Evolutionary conservation across 2,888 invertebrate species (phyloP).

Genomic region (Ariolimax columbianus): DNA sequence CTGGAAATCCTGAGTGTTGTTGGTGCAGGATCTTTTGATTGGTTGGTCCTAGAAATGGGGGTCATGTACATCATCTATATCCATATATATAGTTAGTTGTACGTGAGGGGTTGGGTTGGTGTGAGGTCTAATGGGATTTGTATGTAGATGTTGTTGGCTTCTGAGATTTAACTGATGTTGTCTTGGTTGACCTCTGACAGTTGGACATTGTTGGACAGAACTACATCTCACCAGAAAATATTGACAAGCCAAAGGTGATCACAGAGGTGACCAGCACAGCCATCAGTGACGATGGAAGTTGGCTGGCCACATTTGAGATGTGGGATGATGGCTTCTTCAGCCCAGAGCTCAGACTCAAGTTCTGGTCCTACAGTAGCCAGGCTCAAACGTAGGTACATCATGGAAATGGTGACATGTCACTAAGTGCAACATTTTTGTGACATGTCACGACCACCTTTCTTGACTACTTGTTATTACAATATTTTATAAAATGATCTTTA

Average conservation of each 20-base stretch:
- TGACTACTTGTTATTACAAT: no score
- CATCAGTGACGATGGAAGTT: slow-evolving; percentile 84
- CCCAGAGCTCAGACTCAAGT: slow-evolving; percentile 86
- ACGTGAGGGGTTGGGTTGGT: no score
- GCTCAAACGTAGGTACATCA: slow-evolving; percentile 82
- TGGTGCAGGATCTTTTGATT: no score
- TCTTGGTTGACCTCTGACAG: slow-evolving; percentile 61
- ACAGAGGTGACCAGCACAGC: slow-evolving; percentile 84
- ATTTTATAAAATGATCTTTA: no score
- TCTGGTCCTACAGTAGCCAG: slow-evolving; percentile 84
- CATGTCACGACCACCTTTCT: no score
- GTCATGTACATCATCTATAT: no score
- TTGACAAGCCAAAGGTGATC: slow-evolving; percentile 82
- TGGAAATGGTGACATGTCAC: no score
- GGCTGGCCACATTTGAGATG: slow-evolving; percentile 85
- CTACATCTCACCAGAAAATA: slow-evolving; percentile 84
- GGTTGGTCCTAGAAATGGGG: no score
- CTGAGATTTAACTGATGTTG: slow-evolving; percentile 4
- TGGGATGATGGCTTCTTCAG: slow-evolving; percentile 82
- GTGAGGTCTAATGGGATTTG: no score
- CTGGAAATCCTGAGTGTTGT: no score
- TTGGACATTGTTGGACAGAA: slow-evolving; percentile 86
- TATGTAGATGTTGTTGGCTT: no score
- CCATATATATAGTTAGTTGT: no score
- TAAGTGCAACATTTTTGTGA: not conserved